Evolutionary conservation across 2,797 vertebrate genomes (phyloP).

Genomic region (Cossypha dichroa): DNA sequence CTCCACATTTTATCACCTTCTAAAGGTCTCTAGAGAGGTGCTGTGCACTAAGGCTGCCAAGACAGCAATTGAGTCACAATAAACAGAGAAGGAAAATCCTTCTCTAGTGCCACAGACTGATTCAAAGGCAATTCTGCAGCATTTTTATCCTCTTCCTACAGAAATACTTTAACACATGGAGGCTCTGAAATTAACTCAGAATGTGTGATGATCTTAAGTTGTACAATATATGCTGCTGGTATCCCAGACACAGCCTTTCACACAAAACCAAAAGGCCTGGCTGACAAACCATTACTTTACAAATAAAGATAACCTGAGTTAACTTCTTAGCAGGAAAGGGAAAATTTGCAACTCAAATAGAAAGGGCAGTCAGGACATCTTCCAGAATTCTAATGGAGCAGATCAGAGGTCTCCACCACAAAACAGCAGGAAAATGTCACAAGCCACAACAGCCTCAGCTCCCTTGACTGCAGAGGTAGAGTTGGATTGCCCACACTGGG

Average conservation of each 20-base stretch:
- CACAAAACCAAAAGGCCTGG: not conserved
- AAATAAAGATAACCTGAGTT: not conserved
- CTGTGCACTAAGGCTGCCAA: not conserved
- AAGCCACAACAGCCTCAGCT: not conserved
- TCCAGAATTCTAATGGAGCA: not conserved
- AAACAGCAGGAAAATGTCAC: not conserved
- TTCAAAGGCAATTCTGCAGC: not conserved
- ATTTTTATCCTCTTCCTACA: not conserved
- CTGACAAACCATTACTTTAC: not conserved
- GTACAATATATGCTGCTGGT: not conserved
- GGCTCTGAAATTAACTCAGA: not conserved
- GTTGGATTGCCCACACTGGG: not conserved
- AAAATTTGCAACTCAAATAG: not conserved
- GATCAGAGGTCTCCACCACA: not conserved
- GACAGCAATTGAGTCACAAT: not conserved
- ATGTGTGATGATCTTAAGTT: accelerated
- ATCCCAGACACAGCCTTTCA: not conserved
- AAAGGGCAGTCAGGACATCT: not conserved
- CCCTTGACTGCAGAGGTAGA: not conserved
- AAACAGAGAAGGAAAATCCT: not conserved
- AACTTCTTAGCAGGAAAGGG: not conserved
- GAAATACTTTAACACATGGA: not conserved
- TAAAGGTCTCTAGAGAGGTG: not conserved
- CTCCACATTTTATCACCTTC: not conserved
- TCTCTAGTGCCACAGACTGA: not conserved